Evolutionary conservation across 1,140 invertebrate species (phyloP).

Genomic region (Leptoteleia sp.): DNA sequence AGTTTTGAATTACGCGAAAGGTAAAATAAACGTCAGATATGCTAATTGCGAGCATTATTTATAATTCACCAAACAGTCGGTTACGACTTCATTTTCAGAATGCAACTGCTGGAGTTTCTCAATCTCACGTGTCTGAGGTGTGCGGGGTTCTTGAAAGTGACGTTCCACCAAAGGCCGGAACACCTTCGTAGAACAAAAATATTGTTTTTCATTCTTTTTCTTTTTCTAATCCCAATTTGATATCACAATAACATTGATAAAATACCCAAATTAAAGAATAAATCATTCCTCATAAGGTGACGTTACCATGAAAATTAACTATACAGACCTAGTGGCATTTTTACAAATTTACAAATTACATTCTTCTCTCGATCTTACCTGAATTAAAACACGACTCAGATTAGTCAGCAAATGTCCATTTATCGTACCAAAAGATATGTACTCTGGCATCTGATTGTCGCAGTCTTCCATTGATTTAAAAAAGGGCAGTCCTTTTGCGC

Average conservation of each 20-base stretch:
- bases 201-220: too few species aligned
- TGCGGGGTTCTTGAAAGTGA: slow-evolving; percentile 76
- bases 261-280: too few species aligned
- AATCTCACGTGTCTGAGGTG: slow-evolving; percentile 23
- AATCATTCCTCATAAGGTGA: too few species aligned
- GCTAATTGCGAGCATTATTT: slow-evolving; percentile 42
- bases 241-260: too few species aligned
- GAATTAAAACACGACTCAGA: slow-evolving; percentile 78
- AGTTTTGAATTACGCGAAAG: slow-evolving; percentile 27
- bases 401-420: slow-evolving; percentile 82
- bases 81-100: slow-evolving; percentile 49
- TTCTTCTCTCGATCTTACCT: too few species aligned
- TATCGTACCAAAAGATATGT: slow-evolving; percentile 84
- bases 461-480: slow-evolving; percentile 81
- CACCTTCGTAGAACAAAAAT: slow-evolving; percentile 70
- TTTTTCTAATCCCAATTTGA: too few species aligned
- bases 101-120: slow-evolving; percentile 37
- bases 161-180: slow-evolving; percentile 81
- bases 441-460: slow-evolving; percentile 83
- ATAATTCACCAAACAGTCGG: slow-evolving; percentile 30
- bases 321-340: too few species aligned
- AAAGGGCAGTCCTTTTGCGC: slow-evolving; percentile 82
- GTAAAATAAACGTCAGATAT: slow-evolving; percentile 38
- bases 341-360: too few species aligned
- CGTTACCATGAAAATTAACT: too few species aligned